Evolutionary conservation across 2,797 vertebrate genomes (phyloP), one percentile per base, ranked within the genome.

Genomic region (Poecilia gillii): DNA sequence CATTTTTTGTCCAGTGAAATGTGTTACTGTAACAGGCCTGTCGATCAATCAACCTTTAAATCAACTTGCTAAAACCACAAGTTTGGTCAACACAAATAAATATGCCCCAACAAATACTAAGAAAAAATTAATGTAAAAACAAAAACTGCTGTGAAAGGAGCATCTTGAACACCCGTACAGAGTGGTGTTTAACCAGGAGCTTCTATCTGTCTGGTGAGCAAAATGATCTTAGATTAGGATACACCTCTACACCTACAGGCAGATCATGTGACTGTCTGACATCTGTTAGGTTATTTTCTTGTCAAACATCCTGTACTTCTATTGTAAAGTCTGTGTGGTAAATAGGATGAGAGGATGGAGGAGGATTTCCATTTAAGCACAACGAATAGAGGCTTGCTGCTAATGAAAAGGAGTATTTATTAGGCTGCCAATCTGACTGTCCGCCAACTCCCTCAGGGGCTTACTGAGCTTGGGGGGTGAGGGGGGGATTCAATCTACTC

Each of bases 341-440:
- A 87, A 85, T 66, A 62, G 79, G 76, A 87, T 81, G 77, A 87
- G 51, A 79, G 71, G 83, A 86, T 73, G 53, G 75, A 84, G 73
- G 72, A 75, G 83, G 84, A 88, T 86, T 91, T 85, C 76, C 74
- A 78, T 91, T 82, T 85, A 91, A 91, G 89, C 85, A 83, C 86
- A 86, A 85, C 76, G 83, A 78, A 89, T 74, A 46, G 84, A 85
- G 49, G 86, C 87, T 81, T 68, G 81, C 76, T 81, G 76, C 86
- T 92, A 87, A 90, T 92, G 87, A 92, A 92, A 91, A 90, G 73
- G 82, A 81, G 89, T 70, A 82, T 90, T 91, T 87, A 91, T 89
- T 88, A 89, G 77, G 83, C 87, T 91, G 87, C 89, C 89, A 92
- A 85, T 86, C 76, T 85, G 85, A 85, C 57, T 36, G 72, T 81